Evolutionary conservation across 2,888 invertebrate species (phyloP).

Genomic region (Melieria crassipennis): DNA sequence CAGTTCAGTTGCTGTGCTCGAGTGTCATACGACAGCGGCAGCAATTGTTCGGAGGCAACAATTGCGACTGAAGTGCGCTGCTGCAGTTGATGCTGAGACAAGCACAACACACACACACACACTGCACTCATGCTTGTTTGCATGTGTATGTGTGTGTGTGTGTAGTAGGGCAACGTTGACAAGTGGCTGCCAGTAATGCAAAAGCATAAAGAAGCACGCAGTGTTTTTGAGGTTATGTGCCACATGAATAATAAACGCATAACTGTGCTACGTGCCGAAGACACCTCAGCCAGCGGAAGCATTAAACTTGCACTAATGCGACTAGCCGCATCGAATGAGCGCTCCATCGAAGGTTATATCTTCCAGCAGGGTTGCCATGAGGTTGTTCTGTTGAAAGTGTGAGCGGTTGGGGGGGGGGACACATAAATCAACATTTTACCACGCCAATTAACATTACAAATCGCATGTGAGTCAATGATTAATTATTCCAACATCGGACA

Average conservation of each 20-base stretch:
- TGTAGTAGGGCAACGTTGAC: no score
- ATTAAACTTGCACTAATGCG: conserved; percentile 37
- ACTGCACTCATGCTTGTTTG: no score
- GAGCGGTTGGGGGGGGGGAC: not conserved
- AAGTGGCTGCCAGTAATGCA: not conserved
- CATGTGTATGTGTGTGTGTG: no score
- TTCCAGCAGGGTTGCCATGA: no score
- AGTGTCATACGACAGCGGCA: not conserved
- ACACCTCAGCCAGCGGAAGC: conserved; percentile 25
- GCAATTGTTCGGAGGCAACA: conserved; percentile 3
- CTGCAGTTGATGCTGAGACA: no score
- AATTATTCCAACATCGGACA: conserved; percentile 53
- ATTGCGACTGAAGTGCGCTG: conserved; percentile 1
- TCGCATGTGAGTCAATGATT: conserved; percentile 61
- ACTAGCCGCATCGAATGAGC: not conserved
- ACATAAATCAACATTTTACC: conserved; percentile 33
- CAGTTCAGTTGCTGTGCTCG: not conserved
- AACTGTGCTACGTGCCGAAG: conserved; percentile 29
- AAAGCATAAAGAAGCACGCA: not conserved
- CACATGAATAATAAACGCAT: conserved; percentile 40
- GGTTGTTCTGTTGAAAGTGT: no score
- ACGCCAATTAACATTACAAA: conserved; percentile 60
- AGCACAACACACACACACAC: no score
- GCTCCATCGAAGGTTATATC: no score
- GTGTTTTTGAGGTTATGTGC: conserved; percentile 5